phyloP scores from a whole-genome alignment of 2,797 vertebrate species.

The Neostethus bicornis region DNA sequence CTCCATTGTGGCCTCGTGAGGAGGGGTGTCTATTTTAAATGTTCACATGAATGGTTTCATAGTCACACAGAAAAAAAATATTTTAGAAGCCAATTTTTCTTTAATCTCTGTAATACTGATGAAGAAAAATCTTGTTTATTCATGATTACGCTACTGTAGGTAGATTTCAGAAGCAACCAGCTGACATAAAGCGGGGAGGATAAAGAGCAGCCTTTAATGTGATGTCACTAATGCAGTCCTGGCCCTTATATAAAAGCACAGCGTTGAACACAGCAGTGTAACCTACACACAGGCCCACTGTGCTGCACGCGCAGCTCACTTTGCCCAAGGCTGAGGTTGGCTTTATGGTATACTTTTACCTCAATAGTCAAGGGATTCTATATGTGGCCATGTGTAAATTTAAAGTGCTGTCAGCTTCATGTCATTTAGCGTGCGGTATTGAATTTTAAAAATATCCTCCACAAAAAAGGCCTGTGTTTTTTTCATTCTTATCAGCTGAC shows the following conservation, averaged over 20 bases:
- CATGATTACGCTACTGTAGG: conserved; percentile 40
- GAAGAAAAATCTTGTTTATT: background rate
- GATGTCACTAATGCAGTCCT: conserved; percentile 62
- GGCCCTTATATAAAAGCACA: conserved; percentile 66
- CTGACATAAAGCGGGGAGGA: conserved; percentile 64
- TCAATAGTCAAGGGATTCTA: conserved; percentile 41
- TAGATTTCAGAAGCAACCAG: conserved; percentile 62
- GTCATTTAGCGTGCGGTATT: conserved; percentile 28
- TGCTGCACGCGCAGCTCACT: conserved; percentile 43
- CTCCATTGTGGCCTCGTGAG: conserved; percentile 29
- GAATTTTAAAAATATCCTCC: conserved; percentile 20
- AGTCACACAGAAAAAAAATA: background rate
- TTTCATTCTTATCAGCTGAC: conserved; percentile 40
- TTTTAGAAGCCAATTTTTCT: background rate
- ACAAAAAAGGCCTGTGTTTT: conserved; percentile 35
- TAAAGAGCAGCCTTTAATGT: conserved; percentile 61
- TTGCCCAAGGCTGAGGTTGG: conserved; percentile 49
- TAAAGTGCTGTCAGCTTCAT: conserved; percentile 31
- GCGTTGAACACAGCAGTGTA: conserved; percentile 47
- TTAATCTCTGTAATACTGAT: no score
- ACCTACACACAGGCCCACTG: conserved; percentile 60
- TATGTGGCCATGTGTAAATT: conserved; percentile 28
- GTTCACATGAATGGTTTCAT: no score
- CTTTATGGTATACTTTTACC: conserved; percentile 58
- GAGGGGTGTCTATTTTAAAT: conserved; percentile 34